Percentiles rank a stretch among this genome's conserved stretches.
Conservation (phyloP, 92 coral and sea anemone genomes). For the Paramuricea clavata region DNA sequence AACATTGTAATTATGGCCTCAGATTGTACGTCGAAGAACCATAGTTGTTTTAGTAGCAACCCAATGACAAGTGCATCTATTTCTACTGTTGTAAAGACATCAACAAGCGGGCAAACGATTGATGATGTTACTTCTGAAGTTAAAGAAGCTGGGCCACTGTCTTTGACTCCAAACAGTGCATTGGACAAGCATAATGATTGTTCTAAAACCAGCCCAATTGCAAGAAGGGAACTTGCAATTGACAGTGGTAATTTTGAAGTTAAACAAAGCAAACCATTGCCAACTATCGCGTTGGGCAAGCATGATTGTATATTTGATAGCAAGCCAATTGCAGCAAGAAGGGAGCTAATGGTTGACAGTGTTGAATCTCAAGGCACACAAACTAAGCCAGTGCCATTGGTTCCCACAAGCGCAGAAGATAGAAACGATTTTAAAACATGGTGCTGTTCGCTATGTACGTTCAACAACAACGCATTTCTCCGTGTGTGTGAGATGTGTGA, state of each 20-base stretch:
- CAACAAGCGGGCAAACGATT: too few relatives aligned
- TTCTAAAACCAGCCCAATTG: too few relatives aligned
- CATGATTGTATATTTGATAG: too few relatives aligned
- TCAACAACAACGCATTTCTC: slow-evolving; percentile 77
- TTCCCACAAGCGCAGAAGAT: not conserved
- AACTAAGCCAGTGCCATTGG: not conserved
- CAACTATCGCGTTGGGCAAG: not conserved
- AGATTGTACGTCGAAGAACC: not conserved
- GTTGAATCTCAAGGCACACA: not conserved
- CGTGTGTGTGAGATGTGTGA: slow-evolving; percentile 82
- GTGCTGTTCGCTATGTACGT: slow-evolving; percentile 81
- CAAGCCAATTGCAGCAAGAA: not conserved
- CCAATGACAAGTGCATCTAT: too few relatives aligned
- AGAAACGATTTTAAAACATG: slow-evolving; percentile 48
- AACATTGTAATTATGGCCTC: not conserved
- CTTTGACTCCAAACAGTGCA: too few relatives aligned
- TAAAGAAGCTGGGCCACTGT: too few relatives aligned
- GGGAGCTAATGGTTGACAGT: not conserved
- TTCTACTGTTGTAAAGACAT: too few relatives aligned
- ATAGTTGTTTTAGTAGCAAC: too few relatives aligned
- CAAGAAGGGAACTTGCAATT: not conserved
- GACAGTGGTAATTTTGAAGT: not conserved
- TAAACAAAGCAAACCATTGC: not conserved
- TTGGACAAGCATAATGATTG: too few relatives aligned
- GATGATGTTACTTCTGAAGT: too few relatives aligned